These are phyloP conservation scores for Oxytorus armatus DNA, from an alignment of 2,888 invertebrate genomes.

Conservation along the genomic window DNA sequence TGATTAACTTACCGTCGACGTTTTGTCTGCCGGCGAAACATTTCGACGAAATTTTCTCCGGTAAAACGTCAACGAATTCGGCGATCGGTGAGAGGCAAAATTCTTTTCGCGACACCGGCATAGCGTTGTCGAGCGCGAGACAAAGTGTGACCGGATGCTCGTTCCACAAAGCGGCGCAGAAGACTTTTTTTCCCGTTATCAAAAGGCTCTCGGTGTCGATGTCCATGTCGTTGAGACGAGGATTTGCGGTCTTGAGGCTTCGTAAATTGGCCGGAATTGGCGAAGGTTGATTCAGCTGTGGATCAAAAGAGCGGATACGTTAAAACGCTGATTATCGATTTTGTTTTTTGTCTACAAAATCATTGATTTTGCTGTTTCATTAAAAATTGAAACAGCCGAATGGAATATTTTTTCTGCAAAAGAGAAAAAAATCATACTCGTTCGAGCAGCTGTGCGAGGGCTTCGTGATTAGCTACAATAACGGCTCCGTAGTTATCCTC, in stretches of 20 bases:
- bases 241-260: conserved; percentile 90
- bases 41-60: conserved; percentile 87
- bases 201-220: conserved; percentile 85
- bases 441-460: conserved; percentile 94
- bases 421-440: conserved; percentile 87
- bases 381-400: no score
- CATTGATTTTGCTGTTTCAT: no score
- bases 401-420: neutral
- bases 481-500: conserved; percentile 97
- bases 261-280: conserved; percentile 89
- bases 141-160: conserved; percentile 85
- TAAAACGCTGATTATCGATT: neutral
- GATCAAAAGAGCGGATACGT: no score
- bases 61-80: conserved; percentile 92
- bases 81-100: conserved; percentile 90
- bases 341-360: neutral
- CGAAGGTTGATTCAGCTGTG: conserved; percentile 89
- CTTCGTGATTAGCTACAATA: conserved; percentile 95
- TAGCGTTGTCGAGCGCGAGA: conserved; percentile 87
- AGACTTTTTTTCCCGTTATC: conserved; percentile 89
- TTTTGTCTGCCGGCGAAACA: conserved; percentile 86
- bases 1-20: conserved; percentile 87
- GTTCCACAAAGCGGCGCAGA: conserved; percentile 91
- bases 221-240: conserved; percentile 91
- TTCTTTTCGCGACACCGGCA: conserved; percentile 86